Evolutionary conservation across 2,113 vertebrate genomes (phyloP), one percentile per base, ranked within the genome.

Genomic region (Pygoscelis adeliae): DNA sequence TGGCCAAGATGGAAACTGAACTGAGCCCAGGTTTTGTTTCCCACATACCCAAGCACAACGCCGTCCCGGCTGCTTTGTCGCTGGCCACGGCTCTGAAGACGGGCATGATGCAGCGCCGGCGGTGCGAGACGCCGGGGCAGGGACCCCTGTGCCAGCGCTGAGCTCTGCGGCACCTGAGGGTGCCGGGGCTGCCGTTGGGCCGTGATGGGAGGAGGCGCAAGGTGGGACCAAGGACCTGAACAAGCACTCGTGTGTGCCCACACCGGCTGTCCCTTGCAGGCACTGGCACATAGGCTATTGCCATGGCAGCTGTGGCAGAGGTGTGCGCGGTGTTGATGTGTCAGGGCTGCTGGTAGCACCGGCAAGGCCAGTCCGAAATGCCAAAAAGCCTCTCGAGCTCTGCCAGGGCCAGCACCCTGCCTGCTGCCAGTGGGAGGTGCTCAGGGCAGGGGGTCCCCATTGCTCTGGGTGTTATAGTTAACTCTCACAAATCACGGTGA

Each of bases 1-100:
- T 95, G 94, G 96, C 96, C 96, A 76, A 89, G 94, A 91, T 84
- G 94, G 96, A 84, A 97, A 81, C 56, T 19, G 96, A 95, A 58
- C 52, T 1, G 29, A 92, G 80, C 92, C 90, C 80, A 13, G 90
- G 58, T 71, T 95, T 76, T 4, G 1, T 89, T 91, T 92, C 92
- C 72, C 87, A 63, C 69, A 10, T 27, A 50, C 42, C 80, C 72
- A 40, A 73, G 76, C 76, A 63, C 76, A 61, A 34, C 38, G 21
- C 72, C 15, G 3, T 18, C 83, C 92, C 12, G 67, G 86, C 89
- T 25, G 44, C 86, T 46, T 7, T 2, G 4, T 22, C 2, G 5
- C 63, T 26, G 78, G 36, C 73, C 30, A 0, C 0, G 5, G 58
- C 82, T 55, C 72, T 20, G 6, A n/a, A 30, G 40, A 34, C 1